Conservation (phyloP, 2,113 vertebrate genomes). For the Platanista minor region DNA sequence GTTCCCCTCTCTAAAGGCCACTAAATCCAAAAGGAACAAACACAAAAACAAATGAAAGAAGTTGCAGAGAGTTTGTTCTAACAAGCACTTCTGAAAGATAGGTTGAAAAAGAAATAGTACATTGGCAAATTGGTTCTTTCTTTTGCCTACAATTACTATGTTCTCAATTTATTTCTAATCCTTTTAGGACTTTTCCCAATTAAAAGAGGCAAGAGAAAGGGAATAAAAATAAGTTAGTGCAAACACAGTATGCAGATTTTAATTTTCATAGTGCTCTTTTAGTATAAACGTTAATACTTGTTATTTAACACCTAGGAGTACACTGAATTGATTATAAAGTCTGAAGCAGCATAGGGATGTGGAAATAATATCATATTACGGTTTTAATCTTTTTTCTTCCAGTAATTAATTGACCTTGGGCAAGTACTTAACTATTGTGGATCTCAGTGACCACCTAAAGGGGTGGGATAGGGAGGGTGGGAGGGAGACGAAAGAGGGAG, state of each 20-base stretch:
- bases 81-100: neutral
- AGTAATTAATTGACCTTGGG: neutral
- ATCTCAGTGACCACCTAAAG: neutral
- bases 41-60: conserved; percentile 43
- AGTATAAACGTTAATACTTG: neutral
- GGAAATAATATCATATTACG: neutral
- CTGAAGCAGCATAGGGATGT: neutral
- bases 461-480: too few species aligned
- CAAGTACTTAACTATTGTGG: neutral
- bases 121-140: conserved; percentile 2
- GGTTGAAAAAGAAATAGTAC: conserved; percentile 5
- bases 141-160: neutral
- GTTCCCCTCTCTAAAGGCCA: neutral
- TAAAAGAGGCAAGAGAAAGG: neutral
- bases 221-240: neutral
- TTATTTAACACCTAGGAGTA: neutral
- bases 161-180: conserved; percentile 46
- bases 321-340: neutral
- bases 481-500: too few species aligned
- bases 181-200: neutral
- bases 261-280: neutral
- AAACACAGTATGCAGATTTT: neutral
- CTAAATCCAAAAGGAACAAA: conserved; percentile 33
- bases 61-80: neutral
- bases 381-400: neutral